phyloP scores from a whole-genome alignment of 2,113 vertebrate genomes.

The Antechinus stuartii region DNA sequence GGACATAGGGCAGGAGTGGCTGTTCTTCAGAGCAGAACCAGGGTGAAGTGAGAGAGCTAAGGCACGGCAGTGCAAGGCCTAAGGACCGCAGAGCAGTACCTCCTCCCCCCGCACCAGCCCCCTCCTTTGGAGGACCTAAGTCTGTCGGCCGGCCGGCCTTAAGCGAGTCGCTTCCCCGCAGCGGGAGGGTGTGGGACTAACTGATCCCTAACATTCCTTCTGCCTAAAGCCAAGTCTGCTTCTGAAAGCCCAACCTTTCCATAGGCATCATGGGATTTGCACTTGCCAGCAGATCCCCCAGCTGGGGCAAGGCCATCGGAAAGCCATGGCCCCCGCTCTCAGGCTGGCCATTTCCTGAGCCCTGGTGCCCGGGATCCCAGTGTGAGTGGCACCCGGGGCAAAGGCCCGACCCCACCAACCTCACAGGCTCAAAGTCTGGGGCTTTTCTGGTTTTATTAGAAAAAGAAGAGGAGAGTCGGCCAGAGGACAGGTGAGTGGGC shows the following conservation, averaged over 20 bases:
- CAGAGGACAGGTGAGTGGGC: too few species aligned
- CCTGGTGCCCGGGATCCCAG: background rate
- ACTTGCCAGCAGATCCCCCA: background rate
- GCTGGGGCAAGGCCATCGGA: background rate
- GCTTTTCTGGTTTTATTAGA: conserved; percentile 5
- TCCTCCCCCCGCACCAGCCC: too few species aligned
- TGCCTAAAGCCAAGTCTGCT: background rate
- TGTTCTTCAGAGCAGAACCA: too few species aligned
- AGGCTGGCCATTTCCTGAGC: background rate
- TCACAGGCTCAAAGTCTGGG: background rate
- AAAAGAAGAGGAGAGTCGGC: background rate
- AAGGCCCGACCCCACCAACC: background rate
- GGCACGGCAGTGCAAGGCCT: too few species aligned
- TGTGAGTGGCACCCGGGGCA: background rate
- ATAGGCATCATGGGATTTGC: background rate
- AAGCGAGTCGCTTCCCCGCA: background rate
- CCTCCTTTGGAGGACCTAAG: background rate
- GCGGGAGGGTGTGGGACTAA: background rate
- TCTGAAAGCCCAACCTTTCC: background rate
- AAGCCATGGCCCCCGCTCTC: background rate
- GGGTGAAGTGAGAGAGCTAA: too few species aligned
- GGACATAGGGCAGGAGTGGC: background rate
- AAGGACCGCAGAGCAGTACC: too few species aligned
- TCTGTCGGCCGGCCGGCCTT: background rate
- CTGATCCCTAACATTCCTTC: background rate